These are phyloP conservation scores for Augochlora pura DNA, from an alignment of 1,140 invertebrate species.

Conservation along the genomic window DNA sequence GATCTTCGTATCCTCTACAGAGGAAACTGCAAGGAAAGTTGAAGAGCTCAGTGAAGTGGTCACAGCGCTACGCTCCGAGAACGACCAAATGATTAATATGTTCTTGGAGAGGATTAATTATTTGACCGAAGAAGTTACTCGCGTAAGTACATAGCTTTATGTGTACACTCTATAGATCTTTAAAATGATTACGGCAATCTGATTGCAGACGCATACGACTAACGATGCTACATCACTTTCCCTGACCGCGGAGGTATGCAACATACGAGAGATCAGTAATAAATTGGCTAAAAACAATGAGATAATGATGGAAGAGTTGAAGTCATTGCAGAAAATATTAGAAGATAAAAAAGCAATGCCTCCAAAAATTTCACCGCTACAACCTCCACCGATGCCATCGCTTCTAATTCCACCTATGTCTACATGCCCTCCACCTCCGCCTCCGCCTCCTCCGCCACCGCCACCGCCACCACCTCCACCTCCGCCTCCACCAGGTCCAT, in stretches of 20 bases:
- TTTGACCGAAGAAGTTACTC: conserved; percentile 58
- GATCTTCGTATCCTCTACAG: neutral
- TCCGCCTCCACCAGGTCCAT: conserved; percentile 14
- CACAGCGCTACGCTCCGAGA: conserved; percentile 50
- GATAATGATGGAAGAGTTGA: conserved; percentile 56
- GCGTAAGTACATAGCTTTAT: conserved; percentile 45
- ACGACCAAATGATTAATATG: conserved; percentile 47
- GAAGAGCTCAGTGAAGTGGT: conserved; percentile 47
- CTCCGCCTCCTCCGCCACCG: conserved; percentile 9
- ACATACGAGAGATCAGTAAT: too few species aligned
- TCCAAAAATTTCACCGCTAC: conserved; percentile 22
- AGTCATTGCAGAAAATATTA: conserved; percentile 50
- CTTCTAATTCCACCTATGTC: neutral
- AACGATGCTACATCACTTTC: too few species aligned
- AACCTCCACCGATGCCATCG: conserved; percentile 8
- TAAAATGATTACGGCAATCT: too few species aligned
- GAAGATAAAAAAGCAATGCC: conserved; percentile 36
- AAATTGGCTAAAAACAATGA: conserved; percentile 23
- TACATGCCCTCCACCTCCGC: neutral
- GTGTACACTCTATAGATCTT: too few species aligned
- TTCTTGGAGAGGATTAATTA: conserved; percentile 59
- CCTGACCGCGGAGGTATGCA: too few species aligned
- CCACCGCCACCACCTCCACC: neutral
- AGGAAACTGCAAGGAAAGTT: neutral
- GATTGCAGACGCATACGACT: too few species aligned